Evolutionary conservation across 35 echinoderm and acorn worm genomes (phyloP).

Genomic region (Amphiura filiformis): DNA sequence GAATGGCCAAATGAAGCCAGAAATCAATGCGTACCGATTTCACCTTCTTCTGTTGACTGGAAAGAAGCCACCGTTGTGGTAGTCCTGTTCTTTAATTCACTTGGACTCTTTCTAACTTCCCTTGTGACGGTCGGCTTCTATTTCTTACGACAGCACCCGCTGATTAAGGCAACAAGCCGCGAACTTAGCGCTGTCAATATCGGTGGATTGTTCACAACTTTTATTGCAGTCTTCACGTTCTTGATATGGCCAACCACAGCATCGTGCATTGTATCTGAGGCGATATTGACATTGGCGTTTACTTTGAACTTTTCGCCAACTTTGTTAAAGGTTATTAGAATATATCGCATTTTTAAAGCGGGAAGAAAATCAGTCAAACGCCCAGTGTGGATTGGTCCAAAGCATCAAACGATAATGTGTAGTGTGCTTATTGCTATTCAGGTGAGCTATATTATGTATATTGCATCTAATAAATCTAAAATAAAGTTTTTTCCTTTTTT

Average conservation of each 20-base stretch:
- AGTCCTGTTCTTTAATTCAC: no score
- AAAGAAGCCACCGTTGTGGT: no score
- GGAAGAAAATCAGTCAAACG: slow-evolving; percentile 57
- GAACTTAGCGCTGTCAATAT: neutral
- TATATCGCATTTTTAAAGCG: slow-evolving; percentile 65
- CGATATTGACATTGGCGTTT: neutral
- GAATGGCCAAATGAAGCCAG: no score
- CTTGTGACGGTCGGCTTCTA: no score
- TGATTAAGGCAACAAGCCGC: no score
- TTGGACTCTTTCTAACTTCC: no score
- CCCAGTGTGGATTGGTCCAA: slow-evolving; percentile 53
- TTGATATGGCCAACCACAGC: neutral
- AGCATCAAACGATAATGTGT: slow-evolving; percentile 30
- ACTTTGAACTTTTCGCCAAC: slow-evolving; percentile 14
- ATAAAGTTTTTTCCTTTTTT: no score
- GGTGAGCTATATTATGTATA: no score
- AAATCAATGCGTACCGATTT: no score
- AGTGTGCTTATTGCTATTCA: slow-evolving; percentile 26
- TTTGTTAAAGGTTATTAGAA: slow-evolving; percentile 25
- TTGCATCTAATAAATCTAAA: no score
- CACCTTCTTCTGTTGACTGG: no score
- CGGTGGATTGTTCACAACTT: neutral
- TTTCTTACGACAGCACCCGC: neutral
- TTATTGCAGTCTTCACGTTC: slow-evolving; percentile 1
- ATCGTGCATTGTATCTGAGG: neutral